Evolutionary conservation across 1,140 invertebrate species (phyloP).

Genomic region (Teleopsis dalmanni): DNA sequence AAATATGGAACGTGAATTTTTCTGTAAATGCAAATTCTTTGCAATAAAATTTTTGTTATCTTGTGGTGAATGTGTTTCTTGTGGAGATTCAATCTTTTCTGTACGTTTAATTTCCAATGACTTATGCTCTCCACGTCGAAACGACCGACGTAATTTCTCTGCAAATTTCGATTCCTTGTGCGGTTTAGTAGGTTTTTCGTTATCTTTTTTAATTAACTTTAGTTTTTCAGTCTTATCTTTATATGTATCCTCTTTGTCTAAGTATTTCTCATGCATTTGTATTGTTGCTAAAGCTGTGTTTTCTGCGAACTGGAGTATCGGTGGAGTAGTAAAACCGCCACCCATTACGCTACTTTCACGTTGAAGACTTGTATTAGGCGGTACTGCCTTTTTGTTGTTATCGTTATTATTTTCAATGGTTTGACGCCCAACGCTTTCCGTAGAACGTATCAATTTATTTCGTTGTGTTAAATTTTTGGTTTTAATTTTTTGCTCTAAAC

Average conservation of each 20-base stretch:
- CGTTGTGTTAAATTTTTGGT: constrained; percentile 22
- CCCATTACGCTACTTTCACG: constrained; percentile 36
- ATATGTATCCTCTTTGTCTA: constrained; percentile 28
- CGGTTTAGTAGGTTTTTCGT: constrained; percentile 12
- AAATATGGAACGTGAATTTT: constrained; percentile 15
- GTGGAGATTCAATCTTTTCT: neutral
- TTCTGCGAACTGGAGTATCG: constrained; percentile 15
- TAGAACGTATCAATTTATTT: constrained; percentile 8
- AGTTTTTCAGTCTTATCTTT: constrained; percentile 33
- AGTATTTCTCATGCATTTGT: constrained; percentile 39
- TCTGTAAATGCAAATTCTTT: constrained; percentile 1
- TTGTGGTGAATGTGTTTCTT: neutral
- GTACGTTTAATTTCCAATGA: constrained; percentile 28
- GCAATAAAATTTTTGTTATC: neutral
- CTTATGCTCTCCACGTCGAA: constrained; percentile 32
- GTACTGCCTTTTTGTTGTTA: constrained; percentile 6
- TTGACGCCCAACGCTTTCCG: constrained; percentile 4
- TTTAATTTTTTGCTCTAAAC: constrained; percentile 15
- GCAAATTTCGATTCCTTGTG: constrained; percentile 35
- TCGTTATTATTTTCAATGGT: neutral
- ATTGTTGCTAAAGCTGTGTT: constrained; percentile 6
- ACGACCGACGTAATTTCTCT: constrained; percentile 31
- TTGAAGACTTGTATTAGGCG: constrained; percentile 11
- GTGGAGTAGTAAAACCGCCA: constrained; percentile 36
- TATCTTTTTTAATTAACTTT: constrained; percentile 10